Base-by-base conservation (phyloP, 2,888 invertebrate species). In the Dioctria rufipes region DNA sequence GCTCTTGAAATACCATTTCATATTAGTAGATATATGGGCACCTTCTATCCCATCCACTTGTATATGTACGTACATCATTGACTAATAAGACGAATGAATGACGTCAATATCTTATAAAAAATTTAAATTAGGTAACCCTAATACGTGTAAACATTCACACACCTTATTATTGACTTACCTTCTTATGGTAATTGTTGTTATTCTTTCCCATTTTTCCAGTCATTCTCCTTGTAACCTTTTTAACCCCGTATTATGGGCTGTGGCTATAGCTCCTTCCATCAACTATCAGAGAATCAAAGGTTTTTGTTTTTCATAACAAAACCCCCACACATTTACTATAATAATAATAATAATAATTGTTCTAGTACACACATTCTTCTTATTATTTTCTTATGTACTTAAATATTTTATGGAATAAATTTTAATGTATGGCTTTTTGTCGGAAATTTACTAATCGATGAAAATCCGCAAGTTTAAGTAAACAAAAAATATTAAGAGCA, bases 121-220 rank as follows among this genome's bases (percentile, higher is more conserved):
- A 66, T 9, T 43, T 11, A 6, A 5, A 46, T 13, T 67, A 43
- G 67, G 43, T 43, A 66, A 49, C 42, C 46, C 25, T 46, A 67
- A 67, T 43, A 67, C 25, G 25, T n/a, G n/a, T 51, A 40, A 54
- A 51, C n/a, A 71, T 51, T 8, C n/a, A n/a, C 5, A 37, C 11
- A 40, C 78, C 63, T 43, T 13, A 78, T 43, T 49, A 54, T 25
- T 40, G 39, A 78, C 78, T 81, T 49, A 78, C 77, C 49, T 78
- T 78, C 58, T 40, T 58, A 78, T 81, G 51, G 46, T 69, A 81
- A 81, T 81, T 81, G 81, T 81, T 81, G 81, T 78, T 69, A 37
- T 46, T 75, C 25, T 42, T 81, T 49, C 49, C 13, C 49, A 60
- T 43, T 78, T 37, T n/a, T 39, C 51, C 69, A 75, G 78, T 78